phyloP scores from a whole-genome alignment of 1,140 invertebrate genomes.

The Ectropis grisescens region DNA sequence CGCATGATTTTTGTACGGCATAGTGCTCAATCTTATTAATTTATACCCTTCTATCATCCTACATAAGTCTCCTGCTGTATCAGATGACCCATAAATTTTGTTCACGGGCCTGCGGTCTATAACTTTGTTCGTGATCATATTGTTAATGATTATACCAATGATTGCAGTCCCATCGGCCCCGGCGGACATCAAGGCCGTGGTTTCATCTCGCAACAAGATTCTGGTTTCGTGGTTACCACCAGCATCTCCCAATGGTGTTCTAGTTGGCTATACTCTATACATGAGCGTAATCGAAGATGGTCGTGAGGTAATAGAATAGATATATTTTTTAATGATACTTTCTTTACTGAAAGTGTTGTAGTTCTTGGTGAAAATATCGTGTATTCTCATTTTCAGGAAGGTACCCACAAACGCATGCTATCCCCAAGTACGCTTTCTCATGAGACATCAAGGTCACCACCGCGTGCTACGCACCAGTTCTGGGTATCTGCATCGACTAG shows the following conservation, averaged over 20 bases:
- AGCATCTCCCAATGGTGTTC: constrained; percentile 79
- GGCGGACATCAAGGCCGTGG: constrained; percentile 88
- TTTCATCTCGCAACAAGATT: constrained; percentile 86
- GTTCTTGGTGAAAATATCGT: too few species aligned
- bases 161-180: constrained; percentile 84
- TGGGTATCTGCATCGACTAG: constrained; percentile 86
- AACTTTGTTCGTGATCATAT: too few species aligned
- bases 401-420: constrained; percentile 78
- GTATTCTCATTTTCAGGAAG: constrained; percentile 71
- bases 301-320: constrained; percentile 71
- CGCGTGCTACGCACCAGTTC: constrained; percentile 82
- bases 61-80: too few species aligned
- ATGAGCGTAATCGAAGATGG: constrained; percentile 83
- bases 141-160: too few species aligned
- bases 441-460: constrained; percentile 80
- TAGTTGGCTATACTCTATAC: constrained; percentile 86
- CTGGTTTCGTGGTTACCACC: constrained; percentile 91
- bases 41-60: too few species aligned
- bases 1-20: too few species aligned
- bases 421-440: constrained; percentile 76
- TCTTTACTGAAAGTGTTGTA: too few species aligned
- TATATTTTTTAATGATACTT: too few species aligned
- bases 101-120: too few species aligned
- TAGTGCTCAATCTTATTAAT: too few species aligned
- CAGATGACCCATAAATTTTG: too few species aligned